These are phyloP conservation scores for Pelodiscus sinensis DNA, from an alignment of 2,113 vertebrate species.

Conservation along the genomic window DNA sequence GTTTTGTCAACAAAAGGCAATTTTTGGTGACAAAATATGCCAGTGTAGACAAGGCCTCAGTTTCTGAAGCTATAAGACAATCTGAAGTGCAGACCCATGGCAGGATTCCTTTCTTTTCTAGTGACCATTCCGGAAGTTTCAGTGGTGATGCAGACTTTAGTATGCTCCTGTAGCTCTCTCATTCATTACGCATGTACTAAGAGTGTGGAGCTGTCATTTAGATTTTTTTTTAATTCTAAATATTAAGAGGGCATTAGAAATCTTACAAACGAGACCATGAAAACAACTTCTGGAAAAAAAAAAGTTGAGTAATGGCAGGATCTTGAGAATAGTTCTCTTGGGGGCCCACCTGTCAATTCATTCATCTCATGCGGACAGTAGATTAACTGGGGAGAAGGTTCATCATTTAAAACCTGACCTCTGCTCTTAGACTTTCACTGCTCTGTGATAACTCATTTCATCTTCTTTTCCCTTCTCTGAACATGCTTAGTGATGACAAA, in stretches of 20 bases:
- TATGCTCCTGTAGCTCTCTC: not conserved
- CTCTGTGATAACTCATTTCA: not conserved
- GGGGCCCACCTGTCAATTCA: rapidly evolving
- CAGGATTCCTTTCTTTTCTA: not conserved
- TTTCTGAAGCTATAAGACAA: not conserved
- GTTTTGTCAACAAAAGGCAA: too few relatives aligned
- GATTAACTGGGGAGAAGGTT: not conserved
- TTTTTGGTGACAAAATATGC: too few relatives aligned
- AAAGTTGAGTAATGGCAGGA: not conserved
- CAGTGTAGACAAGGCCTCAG: too few relatives aligned
- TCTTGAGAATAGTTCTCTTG: rapidly evolving
- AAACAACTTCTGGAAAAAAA: not conserved
- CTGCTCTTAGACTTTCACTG: not conserved
- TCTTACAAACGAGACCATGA: not conserved
- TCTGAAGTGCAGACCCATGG: not conserved
- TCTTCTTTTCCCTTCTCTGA: not conserved
- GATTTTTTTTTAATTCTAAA: not conserved
- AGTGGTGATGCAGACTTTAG: not conserved
- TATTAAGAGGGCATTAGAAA: not conserved
- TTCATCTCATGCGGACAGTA: rapidly evolving
- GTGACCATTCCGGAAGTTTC: not conserved
- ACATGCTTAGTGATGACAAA: not conserved
- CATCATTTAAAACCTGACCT: not conserved
- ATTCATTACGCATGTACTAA: not conserved
- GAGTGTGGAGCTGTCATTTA: not conserved